Conservation (phyloP, 2,797 vertebrate species). For the Netta rufina region DNA sequence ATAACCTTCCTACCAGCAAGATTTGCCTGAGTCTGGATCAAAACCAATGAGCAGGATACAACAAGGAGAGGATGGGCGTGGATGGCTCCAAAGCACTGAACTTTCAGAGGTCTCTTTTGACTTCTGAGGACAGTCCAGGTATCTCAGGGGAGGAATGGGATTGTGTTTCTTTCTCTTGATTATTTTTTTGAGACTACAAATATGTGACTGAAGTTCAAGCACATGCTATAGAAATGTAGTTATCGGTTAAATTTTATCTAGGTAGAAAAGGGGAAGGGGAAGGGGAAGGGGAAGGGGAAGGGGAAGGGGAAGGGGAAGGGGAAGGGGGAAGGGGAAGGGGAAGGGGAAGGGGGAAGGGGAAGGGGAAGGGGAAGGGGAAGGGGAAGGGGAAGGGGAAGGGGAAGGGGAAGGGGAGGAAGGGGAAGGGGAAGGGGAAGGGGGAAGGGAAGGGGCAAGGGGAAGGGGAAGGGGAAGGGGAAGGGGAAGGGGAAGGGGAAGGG, state of each 20-base stretch:
- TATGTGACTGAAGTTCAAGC: neutral
- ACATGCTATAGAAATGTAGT: neutral
- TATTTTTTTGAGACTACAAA: neutral
- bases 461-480: too few relatives aligned
- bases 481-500: neutral
- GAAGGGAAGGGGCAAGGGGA: too few relatives aligned
- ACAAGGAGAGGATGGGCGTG: neutral
- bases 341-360: too few relatives aligned
- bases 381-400: neutral
- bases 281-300: too few relatives aligned
- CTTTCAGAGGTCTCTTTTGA: neutral
- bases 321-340: too few relatives aligned
- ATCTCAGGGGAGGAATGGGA: neutral
- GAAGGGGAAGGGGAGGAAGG: neutral
- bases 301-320: too few relatives aligned
- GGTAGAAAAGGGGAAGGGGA: neutral
- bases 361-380: too few relatives aligned
- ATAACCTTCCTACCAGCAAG: neutral
- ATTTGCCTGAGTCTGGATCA: neutral
- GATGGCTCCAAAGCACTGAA: neutral
- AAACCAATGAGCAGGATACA: neutral
- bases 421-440: neutral
- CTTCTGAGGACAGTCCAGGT: conserved; percentile 16
- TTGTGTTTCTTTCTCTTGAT: conserved; percentile 13
- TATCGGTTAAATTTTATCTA: neutral